Conservation (phyloP, 2,888 invertebrate genomes). For the Phytoseiulus persimilis region DNA sequence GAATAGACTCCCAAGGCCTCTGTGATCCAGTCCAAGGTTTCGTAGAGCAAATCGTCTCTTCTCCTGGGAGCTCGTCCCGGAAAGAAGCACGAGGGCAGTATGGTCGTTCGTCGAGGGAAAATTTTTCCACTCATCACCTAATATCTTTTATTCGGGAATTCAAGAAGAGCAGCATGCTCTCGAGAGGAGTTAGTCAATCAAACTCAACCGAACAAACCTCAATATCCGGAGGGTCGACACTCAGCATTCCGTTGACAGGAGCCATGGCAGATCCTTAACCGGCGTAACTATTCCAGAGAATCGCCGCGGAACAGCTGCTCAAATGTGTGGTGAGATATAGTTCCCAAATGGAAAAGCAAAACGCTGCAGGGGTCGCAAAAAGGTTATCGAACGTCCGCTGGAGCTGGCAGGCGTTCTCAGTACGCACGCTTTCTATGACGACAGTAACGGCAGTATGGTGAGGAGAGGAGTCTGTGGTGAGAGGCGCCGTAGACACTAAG, state of each 20-base stretch:
- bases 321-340: background rate
- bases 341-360: background rate
- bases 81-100: too few relatives aligned
- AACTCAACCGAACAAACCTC: constrained; percentile 58
- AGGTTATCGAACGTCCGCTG: background rate
- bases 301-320: background rate
- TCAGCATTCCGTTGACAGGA: constrained; percentile 53
- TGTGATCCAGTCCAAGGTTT: background rate
- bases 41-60: too few relatives aligned
- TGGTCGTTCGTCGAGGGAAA: too few relatives aligned
- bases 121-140: too few relatives aligned
- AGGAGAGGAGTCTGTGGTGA: background rate
- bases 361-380: background rate
- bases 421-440: background rate
- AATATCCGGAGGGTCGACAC: constrained; percentile 69
- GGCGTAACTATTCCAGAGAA: background rate
- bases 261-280: background rate
- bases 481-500: background rate
- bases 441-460: background rate
- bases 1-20: background rate
- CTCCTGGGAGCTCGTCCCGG: too few relatives aligned
- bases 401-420: background rate
- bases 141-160: too few relatives aligned
- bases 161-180: too few relatives aligned
- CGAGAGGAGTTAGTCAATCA: too few relatives aligned